phyloP scores from a whole-genome alignment of 2,888 invertebrate species.

The Acronicta alni region DNA sequence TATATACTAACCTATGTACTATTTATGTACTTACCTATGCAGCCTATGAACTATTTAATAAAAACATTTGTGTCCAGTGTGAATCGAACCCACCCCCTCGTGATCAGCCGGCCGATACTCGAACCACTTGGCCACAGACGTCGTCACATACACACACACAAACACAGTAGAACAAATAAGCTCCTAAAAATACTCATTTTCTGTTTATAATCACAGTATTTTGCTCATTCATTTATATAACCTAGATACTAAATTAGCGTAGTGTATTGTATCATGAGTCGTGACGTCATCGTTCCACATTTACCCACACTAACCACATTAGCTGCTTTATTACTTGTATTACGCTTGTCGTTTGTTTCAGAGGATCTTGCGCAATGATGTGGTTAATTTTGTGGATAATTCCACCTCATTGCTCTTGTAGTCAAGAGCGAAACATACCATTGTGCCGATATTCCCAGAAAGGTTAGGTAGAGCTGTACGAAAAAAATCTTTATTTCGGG shows the following conservation, averaged over 20 bases:
- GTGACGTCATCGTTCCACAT: conserved; percentile 42
- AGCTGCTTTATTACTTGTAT: conserved; percentile 39
- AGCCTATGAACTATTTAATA: no score
- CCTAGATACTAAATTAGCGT: conserved; percentile 25
- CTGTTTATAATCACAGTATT: neutral
- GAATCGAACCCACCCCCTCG: no score
- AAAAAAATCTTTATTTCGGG: no score
- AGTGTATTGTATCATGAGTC: conserved; percentile 29
- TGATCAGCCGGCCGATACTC: no score
- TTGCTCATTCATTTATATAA: neutral
- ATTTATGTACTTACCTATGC: no score
- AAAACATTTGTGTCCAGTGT: no score
- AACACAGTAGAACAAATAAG: no score
- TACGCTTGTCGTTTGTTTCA: conserved; percentile 32
- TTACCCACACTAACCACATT: conserved; percentile 27
- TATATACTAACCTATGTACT: no score
- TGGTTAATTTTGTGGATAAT: conserved; percentile 4
- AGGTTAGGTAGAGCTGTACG: no score
- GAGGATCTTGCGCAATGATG: neutral
- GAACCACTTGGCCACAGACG: no score
- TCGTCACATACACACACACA: no score
- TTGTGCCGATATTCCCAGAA: no score
- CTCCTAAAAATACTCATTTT: neutral
- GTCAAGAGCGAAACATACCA: neutral
- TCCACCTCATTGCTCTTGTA: neutral